A percentile compares a stretch with the other conserved stretches of the same genome.
These are phyloP conservation scores for Hystrix brachyura DNA, from an alignment of 2,113 vertebrate species.

Conservation along the genomic window DNA sequence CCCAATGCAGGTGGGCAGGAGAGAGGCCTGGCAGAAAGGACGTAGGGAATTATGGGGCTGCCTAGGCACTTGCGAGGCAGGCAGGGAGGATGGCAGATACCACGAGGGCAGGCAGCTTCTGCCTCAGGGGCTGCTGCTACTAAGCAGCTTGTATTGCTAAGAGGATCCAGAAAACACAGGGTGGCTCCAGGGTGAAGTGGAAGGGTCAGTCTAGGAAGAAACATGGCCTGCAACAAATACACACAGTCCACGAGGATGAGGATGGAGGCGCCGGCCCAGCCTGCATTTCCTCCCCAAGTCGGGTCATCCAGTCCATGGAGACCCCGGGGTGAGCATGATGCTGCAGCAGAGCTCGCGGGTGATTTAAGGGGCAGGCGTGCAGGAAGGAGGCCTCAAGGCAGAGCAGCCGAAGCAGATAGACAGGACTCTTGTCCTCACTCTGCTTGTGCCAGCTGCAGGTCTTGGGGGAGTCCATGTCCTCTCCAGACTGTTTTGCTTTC, in stretches of 20 bases:
- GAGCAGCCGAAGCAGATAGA: fast-evolving
- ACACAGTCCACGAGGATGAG: fast-evolving
- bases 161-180: not conserved
- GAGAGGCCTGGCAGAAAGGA: not conserved
- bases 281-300: not conserved
- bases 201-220: not conserved
- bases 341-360: too few relatives aligned
- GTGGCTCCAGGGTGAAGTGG: not conserved
- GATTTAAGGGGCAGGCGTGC: not conserved
- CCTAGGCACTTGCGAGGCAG: not conserved
- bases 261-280: not conserved
- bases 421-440: not conserved
- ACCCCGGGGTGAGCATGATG: fast-evolving
- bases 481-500: not conserved
- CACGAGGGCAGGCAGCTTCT: not conserved
- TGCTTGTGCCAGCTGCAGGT: not conserved
- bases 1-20: too few relatives aligned
- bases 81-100: not conserved
- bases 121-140: not conserved
- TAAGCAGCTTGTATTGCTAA: not conserved
- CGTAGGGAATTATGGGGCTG: not conserved
- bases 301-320: not conserved
- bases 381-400: not conserved
- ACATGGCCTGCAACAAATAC: fast-evolving
- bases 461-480: not conserved